Evolutionary conservation across 2,888 invertebrate species (phyloP), one percentile per base, ranked within the genome.

Genomic region (Scrobipalpa costella): DNA sequence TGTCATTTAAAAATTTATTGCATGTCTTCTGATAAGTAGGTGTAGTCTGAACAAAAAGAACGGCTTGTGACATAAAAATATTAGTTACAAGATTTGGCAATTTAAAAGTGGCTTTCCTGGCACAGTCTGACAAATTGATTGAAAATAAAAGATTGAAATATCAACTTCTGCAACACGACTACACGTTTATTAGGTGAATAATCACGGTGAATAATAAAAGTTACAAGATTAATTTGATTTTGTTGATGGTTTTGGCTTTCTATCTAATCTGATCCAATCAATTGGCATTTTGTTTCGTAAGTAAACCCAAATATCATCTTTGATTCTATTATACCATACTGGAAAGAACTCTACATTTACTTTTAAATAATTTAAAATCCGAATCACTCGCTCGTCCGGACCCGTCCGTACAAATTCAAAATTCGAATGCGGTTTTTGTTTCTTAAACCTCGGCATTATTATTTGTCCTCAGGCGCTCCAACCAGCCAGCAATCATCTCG

Each of bases 401-500:
- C 13, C 7, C 57, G 7, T 15, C 1, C 17, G 17, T 21, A 2
- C 17, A 13, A 58, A 38, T 40, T 38, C 21, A 19, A 58, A 58
- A 8, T 17, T 17, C 38, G 57, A 38, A 34, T 8, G 15, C 38
- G 34, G 27, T 59, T 21, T 44, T 44, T 59, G 13, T 44, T 36
- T 44, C 17, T 44, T 47, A 59, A 59, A 59, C 33, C 49, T 8
- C 34, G 33, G 69, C 75, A 71, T 76, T 80, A 83, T 83, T 80
- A 81, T 79, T 60, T 82, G 78, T 83, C 85, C 82, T 78, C 73
- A 80, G 85, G 86, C 84, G 74, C 70, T 72, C 65, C 70, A 78
- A 13, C 19, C 36, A 75, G 73, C 66, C 75, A 80, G 82, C 81
- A 88, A 88, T 88, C 89, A 85, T 81, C 78, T 75, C 80, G 75